phyloP scores from a whole-genome alignment of 2,888 invertebrate genomes.

The Xestia c-nigrum region DNA sequence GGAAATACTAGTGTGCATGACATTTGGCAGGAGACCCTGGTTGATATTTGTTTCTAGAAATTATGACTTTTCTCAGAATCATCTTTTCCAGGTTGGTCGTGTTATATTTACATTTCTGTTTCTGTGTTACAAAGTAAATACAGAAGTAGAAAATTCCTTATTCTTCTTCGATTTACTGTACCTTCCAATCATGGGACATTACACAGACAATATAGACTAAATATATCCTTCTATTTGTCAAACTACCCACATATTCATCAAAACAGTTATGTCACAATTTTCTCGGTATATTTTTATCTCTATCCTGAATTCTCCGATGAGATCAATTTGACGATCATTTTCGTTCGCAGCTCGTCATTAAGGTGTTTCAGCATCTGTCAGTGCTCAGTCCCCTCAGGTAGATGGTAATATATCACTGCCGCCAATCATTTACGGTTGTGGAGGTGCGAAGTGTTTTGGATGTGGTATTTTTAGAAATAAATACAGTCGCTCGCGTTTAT shows the following conservation, averaged over 20 bases:
- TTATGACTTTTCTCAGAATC: not conserved
- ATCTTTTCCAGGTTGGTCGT: not conserved
- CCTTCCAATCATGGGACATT: too few relatives aligned
- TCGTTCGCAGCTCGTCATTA: constrained; percentile 64
- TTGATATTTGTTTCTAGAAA: constrained; percentile 44
- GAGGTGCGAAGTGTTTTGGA: not conserved
- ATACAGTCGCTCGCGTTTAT: too few relatives aligned
- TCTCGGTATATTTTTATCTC: constrained; percentile 34
- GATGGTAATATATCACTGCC: constrained; percentile 77
- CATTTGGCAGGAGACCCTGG: constrained; percentile 43
- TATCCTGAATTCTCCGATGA: constrained; percentile 39
- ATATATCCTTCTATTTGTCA: constrained; percentile 7
- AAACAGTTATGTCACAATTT: constrained; percentile 9
- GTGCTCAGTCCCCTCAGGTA: constrained; percentile 59
- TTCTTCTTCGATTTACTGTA: not conserved
- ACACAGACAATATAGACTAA: not conserved
- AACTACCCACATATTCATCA: not conserved
- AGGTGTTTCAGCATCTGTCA: constrained; percentile 63
- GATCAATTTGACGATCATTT: constrained; percentile 66
- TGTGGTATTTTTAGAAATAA: not conserved
- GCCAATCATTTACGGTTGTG: constrained; percentile 62
- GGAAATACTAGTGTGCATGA: constrained; percentile 28
- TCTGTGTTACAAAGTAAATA: too few relatives aligned
- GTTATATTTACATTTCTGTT: not conserved
- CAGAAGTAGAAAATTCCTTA: not conserved